Conservation (phyloP, 1,140 invertebrate species). For the Apis laboriosa region DNA sequence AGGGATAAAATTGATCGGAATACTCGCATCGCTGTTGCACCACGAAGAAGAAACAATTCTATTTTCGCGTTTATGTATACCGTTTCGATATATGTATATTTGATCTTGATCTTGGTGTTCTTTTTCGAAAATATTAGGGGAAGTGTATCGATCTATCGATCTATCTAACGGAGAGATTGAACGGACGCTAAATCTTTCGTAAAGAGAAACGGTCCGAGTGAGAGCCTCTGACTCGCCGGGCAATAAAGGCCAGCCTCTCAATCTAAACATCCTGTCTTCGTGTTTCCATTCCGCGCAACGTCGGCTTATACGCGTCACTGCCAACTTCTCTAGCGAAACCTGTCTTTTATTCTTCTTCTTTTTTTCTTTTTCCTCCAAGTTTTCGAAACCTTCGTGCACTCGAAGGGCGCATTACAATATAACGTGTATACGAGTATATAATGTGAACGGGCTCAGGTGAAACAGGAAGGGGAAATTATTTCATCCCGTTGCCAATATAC, state of each 20-base stretch:
- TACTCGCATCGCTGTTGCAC: neutral
- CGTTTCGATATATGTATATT: too few species aligned
- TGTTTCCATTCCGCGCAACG: slow-evolving; percentile 45
- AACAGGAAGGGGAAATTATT: neutral
- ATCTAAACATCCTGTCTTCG: slow-evolving; percentile 67
- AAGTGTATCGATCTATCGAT: too few species aligned
- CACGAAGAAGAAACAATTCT: too few species aligned
- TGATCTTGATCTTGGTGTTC: too few species aligned
- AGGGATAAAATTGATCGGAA: slow-evolving; percentile 19
- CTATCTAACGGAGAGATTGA: too few species aligned
- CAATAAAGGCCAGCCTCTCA: slow-evolving; percentile 62
- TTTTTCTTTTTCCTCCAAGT: too few species aligned
- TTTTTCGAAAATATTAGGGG: too few species aligned
- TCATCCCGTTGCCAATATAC: neutral
- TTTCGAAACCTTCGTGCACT: neutral
- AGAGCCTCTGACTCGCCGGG: slow-evolving; percentile 34
- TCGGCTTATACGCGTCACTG: slow-evolving; percentile 32
- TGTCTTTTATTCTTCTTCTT: neutral
- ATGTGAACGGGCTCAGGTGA: neutral
- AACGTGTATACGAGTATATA: neutral
- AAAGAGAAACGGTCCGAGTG: slow-evolving; percentile 1
- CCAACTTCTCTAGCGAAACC: slow-evolving; percentile 26
- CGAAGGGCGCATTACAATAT: neutral
- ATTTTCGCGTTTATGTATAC: too few species aligned
- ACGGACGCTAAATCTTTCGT: neutral